A percentile compares a stretch with the other conserved stretches of the same genome.
Conservation (phyloP, 2,797 vertebrate species). For the Lacerta agilis region DNA sequence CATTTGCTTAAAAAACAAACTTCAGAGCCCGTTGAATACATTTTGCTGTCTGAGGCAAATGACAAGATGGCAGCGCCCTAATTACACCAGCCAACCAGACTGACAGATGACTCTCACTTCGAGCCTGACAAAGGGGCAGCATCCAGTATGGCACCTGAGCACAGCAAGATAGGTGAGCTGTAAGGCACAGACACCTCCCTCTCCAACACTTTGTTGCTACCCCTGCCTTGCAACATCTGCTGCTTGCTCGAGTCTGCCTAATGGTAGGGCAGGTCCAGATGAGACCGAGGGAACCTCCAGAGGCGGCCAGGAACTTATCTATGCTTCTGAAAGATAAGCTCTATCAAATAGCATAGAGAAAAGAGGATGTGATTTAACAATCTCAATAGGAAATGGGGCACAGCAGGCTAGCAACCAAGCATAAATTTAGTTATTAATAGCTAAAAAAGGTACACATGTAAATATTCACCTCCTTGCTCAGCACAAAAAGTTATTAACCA, state of each 20-base stretch:
- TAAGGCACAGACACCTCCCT: not conserved
- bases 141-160: not conserved
- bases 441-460: too few relatives aligned
- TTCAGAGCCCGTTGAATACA: not conserved
- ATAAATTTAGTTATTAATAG: not conserved
- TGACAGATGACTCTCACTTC: not conserved
- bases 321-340: not conserved
- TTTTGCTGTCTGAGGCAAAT: too few relatives aligned
- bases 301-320: not conserved
- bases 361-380: not conserved
- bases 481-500: conserved; percentile 92
- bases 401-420: not conserved
- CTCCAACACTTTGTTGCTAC: not conserved
- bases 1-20: not conserved
- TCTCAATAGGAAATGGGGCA: not conserved
- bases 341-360: not conserved
- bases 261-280: not conserved
- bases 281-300: not conserved
- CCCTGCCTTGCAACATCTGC: not conserved
- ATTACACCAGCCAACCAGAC: not conserved
- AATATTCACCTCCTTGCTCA: conserved; percentile 83
- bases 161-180: not conserved
- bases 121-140: not conserved
- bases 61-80: not conserved
- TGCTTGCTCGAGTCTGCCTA: not conserved